A percentile compares a stretch with the other conserved stretches of the same genome.
These are phyloP conservation scores for Liparis tanakae DNA, from an alignment of 2,797 vertebrate species.

Conservation along the genomic window DNA sequence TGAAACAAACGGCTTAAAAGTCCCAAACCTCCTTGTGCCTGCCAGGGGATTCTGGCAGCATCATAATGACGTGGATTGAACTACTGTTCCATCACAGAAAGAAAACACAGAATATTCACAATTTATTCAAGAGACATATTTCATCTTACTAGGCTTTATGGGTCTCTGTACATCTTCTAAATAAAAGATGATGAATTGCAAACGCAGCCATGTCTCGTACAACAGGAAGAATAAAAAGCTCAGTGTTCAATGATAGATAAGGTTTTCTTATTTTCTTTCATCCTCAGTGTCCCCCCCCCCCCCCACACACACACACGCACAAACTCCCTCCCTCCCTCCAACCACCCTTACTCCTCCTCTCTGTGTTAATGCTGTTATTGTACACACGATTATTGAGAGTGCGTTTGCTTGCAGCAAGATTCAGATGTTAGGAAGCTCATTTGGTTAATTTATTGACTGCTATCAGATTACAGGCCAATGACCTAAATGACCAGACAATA, in stretches of 20 bases:
- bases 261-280: slow-evolving; percentile 67
- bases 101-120: slow-evolving; percentile 70
- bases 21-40: slow-evolving; percentile 75
- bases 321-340: not conserved
- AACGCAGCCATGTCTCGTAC: slow-evolving; percentile 50
- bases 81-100: slow-evolving; percentile 64
- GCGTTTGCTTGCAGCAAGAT: slow-evolving; percentile 68
- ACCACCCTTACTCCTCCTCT: slow-evolving; percentile 27
- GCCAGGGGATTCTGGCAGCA: slow-evolving; percentile 76
- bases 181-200: slow-evolving; percentile 74
- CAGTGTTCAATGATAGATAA: slow-evolving; percentile 69
- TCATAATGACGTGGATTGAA: slow-evolving; percentile 71
- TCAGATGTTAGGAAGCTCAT: slow-evolving; percentile 79
- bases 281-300: slow-evolving; percentile 32
- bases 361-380: slow-evolving; percentile 65
- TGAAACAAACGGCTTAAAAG: slow-evolving; percentile 84
- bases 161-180: slow-evolving; percentile 66
- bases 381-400: slow-evolving; percentile 64
- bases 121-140: slow-evolving; percentile 74
- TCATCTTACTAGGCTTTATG: slow-evolving; percentile 67
- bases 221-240: slow-evolving; percentile 51
- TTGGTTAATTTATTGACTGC: slow-evolving; percentile 80
- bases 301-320: too few relatives aligned
- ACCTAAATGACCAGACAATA: slow-evolving; percentile 74
- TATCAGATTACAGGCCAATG: slow-evolving; percentile 81